Percentiles rank a stretch among this genome's conserved stretches.
Conservation (phyloP, 2,797 vertebrate genomes). For the Trachops cirrhosus region DNA sequence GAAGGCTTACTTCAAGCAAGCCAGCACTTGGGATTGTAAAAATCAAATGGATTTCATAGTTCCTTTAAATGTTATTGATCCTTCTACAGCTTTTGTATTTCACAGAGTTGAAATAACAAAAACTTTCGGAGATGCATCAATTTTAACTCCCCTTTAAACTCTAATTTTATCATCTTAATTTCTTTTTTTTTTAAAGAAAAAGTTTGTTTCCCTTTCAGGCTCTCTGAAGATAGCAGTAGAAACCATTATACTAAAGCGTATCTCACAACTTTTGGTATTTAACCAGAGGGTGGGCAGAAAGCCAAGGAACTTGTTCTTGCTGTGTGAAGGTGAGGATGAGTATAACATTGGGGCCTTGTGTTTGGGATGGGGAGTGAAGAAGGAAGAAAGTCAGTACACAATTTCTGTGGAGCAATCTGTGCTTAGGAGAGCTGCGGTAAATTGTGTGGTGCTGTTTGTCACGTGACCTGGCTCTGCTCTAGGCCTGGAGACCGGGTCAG, state of each 20-base stretch:
- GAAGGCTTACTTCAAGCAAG: background rate
- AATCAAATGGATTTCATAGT: slow-evolving; percentile 27
- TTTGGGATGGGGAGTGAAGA: background rate
- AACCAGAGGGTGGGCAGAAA: background rate
- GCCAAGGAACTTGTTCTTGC: background rate
- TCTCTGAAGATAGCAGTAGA: background rate
- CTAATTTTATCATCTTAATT: background rate
- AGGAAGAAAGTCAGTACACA: background rate
- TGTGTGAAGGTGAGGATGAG: background rate
- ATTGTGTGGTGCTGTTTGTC: background rate
- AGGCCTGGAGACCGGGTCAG: background rate
- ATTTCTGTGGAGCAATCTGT: background rate
- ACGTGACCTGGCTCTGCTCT: background rate
- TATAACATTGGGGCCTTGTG: background rate
- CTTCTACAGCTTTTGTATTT: slow-evolving; percentile 3
- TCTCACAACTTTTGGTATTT: background rate
- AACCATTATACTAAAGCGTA: background rate
- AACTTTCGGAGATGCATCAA: background rate
- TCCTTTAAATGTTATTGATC: slow-evolving; percentile 19
- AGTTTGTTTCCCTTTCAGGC: background rate
- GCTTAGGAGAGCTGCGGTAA: background rate
- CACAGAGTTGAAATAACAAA: background rate
- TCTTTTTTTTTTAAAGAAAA: background rate
- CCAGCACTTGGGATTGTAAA: background rate
- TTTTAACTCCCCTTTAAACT: slow-evolving; percentile 4